Conservation (phyloP, 2,888 invertebrate species). For the Drepanosiphum platanoidis region DNA sequence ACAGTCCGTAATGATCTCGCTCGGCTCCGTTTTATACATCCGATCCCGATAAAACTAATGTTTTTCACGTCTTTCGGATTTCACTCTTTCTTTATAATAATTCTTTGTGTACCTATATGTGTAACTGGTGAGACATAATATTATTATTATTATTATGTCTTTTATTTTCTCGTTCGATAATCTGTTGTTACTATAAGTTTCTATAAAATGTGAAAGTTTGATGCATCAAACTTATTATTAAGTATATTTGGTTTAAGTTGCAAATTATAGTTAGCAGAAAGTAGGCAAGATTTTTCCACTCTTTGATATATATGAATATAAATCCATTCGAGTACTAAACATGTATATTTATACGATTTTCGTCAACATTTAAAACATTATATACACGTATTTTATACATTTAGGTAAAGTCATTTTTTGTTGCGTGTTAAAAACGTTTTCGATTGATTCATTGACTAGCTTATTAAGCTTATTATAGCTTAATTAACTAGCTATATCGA, state of each 20-base stretch:
- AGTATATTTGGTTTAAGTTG: background rate
- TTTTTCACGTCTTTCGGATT: slow-evolving; percentile 31
- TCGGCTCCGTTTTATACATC: slow-evolving; percentile 20
- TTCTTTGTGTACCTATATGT: background rate
- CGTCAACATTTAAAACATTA: no score
- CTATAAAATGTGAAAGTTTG: slow-evolving; percentile 23
- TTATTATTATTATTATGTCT: background rate
- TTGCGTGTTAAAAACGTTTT: no score
- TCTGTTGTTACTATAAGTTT: background rate
- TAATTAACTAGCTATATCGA: no score
- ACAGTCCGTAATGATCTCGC: slow-evolving; percentile 10
- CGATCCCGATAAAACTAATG: slow-evolving; percentile 16
- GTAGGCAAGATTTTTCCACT: background rate
- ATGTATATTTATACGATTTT: no score
- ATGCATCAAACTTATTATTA: background rate
- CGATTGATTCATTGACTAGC: no score
- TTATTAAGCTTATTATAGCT: no score
- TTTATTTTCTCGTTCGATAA: slow-evolving; percentile 31
- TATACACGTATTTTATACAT: no score
- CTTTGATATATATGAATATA: background rate
- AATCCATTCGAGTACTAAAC: no score
- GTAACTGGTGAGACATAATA: slow-evolving; percentile 15
- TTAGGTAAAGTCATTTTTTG: no score
- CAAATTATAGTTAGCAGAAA: background rate
- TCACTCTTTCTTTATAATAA: slow-evolving; percentile 44